These are phyloP conservation scores for Dunckerocampus dactyliophorus DNA, from an alignment of 2,113 vertebrate genomes.

Conservation along the genomic window DNA sequence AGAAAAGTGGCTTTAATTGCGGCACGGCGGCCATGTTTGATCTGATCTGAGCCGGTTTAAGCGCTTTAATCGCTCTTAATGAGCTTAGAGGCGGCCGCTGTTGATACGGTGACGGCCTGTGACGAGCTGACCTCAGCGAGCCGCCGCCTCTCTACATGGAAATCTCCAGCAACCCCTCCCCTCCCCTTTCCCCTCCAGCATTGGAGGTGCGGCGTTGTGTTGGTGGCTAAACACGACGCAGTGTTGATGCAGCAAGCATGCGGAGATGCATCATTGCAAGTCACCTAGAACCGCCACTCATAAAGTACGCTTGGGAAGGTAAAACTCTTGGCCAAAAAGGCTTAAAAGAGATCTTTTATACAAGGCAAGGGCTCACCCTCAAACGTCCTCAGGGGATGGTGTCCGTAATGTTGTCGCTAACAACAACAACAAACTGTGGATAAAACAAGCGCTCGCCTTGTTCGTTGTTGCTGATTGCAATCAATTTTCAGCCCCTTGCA, in stretches of 20 bases:
- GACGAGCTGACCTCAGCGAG: neutral
- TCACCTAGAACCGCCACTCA: slow-evolving; percentile 28
- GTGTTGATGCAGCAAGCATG: slow-evolving; percentile 53
- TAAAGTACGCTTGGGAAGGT: neutral
- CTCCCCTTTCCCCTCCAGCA: slow-evolving; percentile 15
- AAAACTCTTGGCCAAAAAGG: neutral
- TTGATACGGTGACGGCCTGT: slow-evolving; percentile 52
- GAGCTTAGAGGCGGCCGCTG: slow-evolving; percentile 60
- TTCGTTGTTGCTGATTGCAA: too few relatives aligned
- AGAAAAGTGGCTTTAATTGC: neutral
- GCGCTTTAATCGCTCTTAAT: slow-evolving; percentile 57
- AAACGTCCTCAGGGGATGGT: neutral
- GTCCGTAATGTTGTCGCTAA: too few relatives aligned
- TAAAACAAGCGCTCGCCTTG: too few relatives aligned
- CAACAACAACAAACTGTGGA: too few relatives aligned
- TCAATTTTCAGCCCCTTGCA: too few relatives aligned
- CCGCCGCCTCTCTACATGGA: slow-evolving; percentile 5
- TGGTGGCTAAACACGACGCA: slow-evolving; percentile 58
- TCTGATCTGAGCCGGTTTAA: slow-evolving; percentile 23
- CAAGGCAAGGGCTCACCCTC: neutral
- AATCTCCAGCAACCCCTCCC: neutral
- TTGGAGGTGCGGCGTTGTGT: slow-evolving; percentile 36
- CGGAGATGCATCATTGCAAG: slow-evolving; percentile 49
- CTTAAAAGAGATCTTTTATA: neutral
- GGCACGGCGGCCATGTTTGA: slow-evolving; percentile 18